Evolutionary conservation across 2,888 invertebrate genomes (phyloP), one percentile per base, ranked within the genome.

Genomic region (Nesidiocoris tenuis): DNA sequence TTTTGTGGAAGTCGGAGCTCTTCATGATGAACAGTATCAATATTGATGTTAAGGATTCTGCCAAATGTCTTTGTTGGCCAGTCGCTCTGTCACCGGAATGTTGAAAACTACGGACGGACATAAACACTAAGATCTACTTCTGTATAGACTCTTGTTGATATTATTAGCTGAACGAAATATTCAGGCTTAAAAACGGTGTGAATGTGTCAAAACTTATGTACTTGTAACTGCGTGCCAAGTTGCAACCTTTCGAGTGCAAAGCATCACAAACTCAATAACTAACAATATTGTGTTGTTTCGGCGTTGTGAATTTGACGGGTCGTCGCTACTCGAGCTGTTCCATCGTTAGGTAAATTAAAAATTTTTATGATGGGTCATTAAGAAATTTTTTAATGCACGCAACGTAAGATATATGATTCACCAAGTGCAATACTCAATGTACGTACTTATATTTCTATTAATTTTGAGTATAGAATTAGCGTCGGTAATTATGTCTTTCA

Each of bases 371-470:
- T 59, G 3, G 59, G 59, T 59, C n/a, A 19, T 59, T 63, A 63
- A 63, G 16, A 7, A 16, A 7, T 21, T 5, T 63, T 16, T 21
- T 63, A 3, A 63, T 63, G 16, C 19, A 63, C 22, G n/a, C 18
- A 17, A 39, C 59, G 70, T 24, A 70, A 59, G 23, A 23, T 70
- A n/a, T 59, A 59, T 61, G 59, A n/a, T 18, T 72, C 72, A 72
- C 72, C 54, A 72, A 72, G 72, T 72, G 72, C 72, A 72, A 72
- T 72, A 72, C 19, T 72, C 63, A 17, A 39, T 72, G 61, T 72
- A 70, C 21, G 18, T 61, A 59, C 61, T 61, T 55, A 54, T 72
- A 54, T 63, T 72, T 19, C 16, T 59, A 57, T 59, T 22, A 59
- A 59, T 7, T 59, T 39, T 39, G 39, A 39, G 39, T 39, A 39